Base-by-base conservation (phyloP, 2,888 invertebrate species). In the Cantharis nigra region DNA sequence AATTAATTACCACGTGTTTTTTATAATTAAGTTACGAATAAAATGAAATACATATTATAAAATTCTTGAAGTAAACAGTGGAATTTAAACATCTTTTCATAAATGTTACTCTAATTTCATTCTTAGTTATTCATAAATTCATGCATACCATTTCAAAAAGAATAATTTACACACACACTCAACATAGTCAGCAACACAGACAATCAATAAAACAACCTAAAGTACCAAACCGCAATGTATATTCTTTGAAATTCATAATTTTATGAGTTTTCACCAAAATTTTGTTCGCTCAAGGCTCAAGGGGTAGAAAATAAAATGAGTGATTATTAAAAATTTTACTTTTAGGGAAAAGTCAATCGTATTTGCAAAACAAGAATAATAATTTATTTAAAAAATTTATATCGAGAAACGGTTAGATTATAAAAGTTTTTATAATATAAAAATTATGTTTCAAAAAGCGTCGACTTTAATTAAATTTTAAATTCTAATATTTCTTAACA, bases 401-500 rank as follows among this genome's bases (percentile, higher is more conserved):
- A 49, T 49, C 49, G n/a, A 9, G 7, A 9, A n/a, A n/a, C n/a
- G n/a, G 49, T 49, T 49, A 49, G 5, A 7, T n/a, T 2, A 7
- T 49, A 49, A 49, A 49, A 49, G 49, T 49, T 49, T 33, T 33
- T n/a, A n/a, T 49, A 10, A 30, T 30, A 49, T 7, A 0, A n/a
- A n/a, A 49, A 49, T 49, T 49, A n/a, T 49, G n/a, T 49, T 49
- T 49, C 49, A 49, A 49, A 49, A 49, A n/a, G n/a, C 49, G 49
- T 49, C 49, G n/a, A 49, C 49, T 67, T 67, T 67, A 67, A 67
- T 67, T 67, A 23, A 67, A 67, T 67, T 67, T 67, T 23, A 67
- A 67, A 67, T 67, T 20, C 65, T 23, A 67, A 67, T 67, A 67
- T 67, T 23, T 67, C 65, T 67, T 67, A 67, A 67, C 20, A n/a